Conservation (phyloP, 2,113 vertebrate species). For the Potamarius usumacintae region DNA sequence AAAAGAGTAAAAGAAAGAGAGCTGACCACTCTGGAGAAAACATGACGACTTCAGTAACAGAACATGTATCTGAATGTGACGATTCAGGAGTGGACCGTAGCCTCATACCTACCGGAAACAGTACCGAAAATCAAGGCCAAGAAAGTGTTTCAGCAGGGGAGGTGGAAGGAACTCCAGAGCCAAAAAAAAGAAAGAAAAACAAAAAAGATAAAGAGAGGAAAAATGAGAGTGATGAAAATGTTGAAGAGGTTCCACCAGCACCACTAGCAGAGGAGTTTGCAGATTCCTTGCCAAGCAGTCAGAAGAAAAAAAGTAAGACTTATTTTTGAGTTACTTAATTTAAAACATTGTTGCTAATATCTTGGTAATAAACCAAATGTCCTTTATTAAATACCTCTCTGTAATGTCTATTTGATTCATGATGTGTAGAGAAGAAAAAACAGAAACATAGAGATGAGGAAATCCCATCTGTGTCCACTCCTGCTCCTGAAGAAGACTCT, state of each 20-base stretch:
- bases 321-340: background rate
- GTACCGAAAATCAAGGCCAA: conserved; percentile 4
- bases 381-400: background rate
- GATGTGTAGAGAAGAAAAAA: conserved; percentile 50
- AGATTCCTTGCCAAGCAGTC: background rate
- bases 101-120: background rate
- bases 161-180: conserved; percentile 12
- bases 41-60: background rate
- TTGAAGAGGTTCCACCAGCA: conserved; percentile 8
- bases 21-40: background rate
- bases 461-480: background rate
- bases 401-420: background rate
- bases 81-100: background rate
- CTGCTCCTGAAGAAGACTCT: conserved; percentile 3
- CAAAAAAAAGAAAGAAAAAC: conserved; percentile 38
- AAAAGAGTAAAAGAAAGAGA: conserved; percentile 28
- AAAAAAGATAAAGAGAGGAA: conserved; percentile 39
- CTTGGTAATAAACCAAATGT: background rate
- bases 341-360: background rate
- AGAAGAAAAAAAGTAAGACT: conserved; percentile 48
- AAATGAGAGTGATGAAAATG: conserved; percentile 10
- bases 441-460: conserved; percentile 28
- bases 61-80: background rate
- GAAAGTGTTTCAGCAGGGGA: conserved; percentile 2
- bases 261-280: background rate